Base-by-base conservation (phyloP, 1,140 invertebrate genomes). In the Scaptomyza hsui region DNA sequence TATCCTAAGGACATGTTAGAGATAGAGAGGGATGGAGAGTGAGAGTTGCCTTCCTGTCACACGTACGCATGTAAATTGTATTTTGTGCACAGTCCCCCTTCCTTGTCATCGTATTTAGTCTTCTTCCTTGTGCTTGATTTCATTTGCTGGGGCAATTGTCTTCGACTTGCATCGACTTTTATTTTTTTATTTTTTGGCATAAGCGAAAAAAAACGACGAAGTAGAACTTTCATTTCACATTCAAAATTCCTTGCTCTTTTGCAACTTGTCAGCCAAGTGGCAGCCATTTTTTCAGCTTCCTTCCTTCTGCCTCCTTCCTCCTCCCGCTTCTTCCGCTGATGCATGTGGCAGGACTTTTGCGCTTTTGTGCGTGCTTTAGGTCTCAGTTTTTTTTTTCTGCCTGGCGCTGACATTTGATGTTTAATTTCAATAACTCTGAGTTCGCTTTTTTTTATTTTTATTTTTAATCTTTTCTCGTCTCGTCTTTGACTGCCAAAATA, bases 1-100 rank as follows among this genome's bases (percentile, higher is more conserved):
- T 83, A 83, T 83, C 81, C 80, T 86, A 80, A 83, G 80, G 80
- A 86, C 72, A 80, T 86, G 81, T 73, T 69, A 75, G 72, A 69
- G 75, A 57, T n/a, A n/a, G 75, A 57, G 75, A 49, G 32, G n/a
- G 32, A 37, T 0, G 75, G 72, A 69, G 71, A 56, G 67, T 51
- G 74, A 48, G 26, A 1, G 7, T 9, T 6, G 48, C 19, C 21
- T 24, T 42, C 16, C 61, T 75, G 80, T 60, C 76, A 76, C 80
- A 83, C 80, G 81, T 85, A 83, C 80, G 80, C 81, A 83, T 86
- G 80, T 83, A 86, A 83, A 85, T 83, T 83, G 80, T 83, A 86
- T 76, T 83, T 83, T 85, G 63, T 76, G 57, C 41, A 32, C 39
- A 69, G 53, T 37, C 61, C 56, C 12, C n/a, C 37, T 53, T 24